Base-by-base conservation (phyloP, 2,888 invertebrate species). In the Exephanes ischioxanthus region DNA sequence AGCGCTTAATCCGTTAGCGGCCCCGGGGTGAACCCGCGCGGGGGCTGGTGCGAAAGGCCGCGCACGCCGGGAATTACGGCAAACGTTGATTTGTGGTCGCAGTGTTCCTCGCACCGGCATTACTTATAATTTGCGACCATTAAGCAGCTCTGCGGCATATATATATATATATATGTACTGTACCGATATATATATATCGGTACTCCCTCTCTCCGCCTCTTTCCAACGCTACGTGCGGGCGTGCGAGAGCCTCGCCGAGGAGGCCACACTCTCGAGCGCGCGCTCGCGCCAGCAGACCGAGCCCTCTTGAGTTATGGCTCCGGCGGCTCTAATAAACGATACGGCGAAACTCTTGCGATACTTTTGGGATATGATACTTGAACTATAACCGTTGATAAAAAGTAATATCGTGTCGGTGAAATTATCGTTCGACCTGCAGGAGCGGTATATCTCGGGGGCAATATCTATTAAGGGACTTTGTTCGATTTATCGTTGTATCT, bases 81-180 rank as follows among this genome's bases (percentile, higher is more conserved):
- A 91, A 92, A 92, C 90, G 89, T 91, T 91, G 91, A 91, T 91
- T 91, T 92, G 91, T 91, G 90, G 89, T 83, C 87, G 87, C 80
- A 83, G 63, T 79, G 82, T 80, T 86, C 68, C 80, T 87, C 84
- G 85, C 80, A 84, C 83, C 84, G 89, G 89, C 90, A 92, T 92
- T 91, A 91, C 90, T 91, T 92, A 92, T 92, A 91, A 91, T 91
- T 91, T 91, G 90, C 86, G 90, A 87, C 88, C 88, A 91, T 91
- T 91, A 91, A 91, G 88, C 86, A 86, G 77, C 80, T 76, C 83
- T 72, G 77, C 73, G 67, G 75, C 76, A 71, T 68, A 75, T 68
- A 73, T 51, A 67, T 53, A 11, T 16, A 41, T 16, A 37, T 33
- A 63, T 67, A 22, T 61, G 41, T 45, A n/a, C 41, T 45, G 41